Conservation (phyloP, 2,797 vertebrate genomes). For the Gallinago nigripennis region DNA sequence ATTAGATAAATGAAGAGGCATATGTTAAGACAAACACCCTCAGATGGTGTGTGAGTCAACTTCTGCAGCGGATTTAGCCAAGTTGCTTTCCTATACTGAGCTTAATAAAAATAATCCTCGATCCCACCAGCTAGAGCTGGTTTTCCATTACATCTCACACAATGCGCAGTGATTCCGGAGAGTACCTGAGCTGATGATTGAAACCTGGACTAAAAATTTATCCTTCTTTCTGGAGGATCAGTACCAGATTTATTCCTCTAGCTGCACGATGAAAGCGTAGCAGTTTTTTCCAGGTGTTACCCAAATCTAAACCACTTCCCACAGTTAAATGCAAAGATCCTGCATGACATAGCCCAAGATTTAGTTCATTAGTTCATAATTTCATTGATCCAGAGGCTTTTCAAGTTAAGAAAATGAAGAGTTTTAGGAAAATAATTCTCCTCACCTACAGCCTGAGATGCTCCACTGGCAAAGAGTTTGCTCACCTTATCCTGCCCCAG, state of each 20-base stretch:
- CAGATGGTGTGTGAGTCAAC: constrained; percentile 50
- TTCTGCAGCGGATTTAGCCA: constrained; percentile 1
- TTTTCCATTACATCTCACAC: not conserved
- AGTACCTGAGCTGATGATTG: not conserved
- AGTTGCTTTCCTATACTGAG: not conserved
- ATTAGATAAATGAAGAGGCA: constrained; percentile 39
- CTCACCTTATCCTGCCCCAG: not conserved
- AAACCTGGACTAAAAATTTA: not conserved
- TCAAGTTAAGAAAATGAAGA: not conserved
- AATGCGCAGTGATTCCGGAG: not conserved
- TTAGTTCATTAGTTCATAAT: not conserved
- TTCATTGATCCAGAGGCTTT: not conserved
- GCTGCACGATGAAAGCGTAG: not conserved
- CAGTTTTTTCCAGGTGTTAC: not conserved
- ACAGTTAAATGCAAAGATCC: not conserved
- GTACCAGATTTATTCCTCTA: not conserved
- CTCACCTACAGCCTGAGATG: not conserved
- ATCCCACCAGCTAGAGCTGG: not conserved
- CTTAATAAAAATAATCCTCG: constrained; percentile 26
- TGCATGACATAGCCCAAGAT: not conserved
- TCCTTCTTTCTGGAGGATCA: not conserved
- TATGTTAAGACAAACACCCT: constrained; percentile 58
- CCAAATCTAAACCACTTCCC: not conserved
- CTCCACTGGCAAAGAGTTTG: not conserved
- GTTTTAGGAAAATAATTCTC: not conserved